These are phyloP conservation scores for Gallinago undulata DNA, from an alignment of 2,113 vertebrate genomes.

Conservation along the genomic window DNA sequence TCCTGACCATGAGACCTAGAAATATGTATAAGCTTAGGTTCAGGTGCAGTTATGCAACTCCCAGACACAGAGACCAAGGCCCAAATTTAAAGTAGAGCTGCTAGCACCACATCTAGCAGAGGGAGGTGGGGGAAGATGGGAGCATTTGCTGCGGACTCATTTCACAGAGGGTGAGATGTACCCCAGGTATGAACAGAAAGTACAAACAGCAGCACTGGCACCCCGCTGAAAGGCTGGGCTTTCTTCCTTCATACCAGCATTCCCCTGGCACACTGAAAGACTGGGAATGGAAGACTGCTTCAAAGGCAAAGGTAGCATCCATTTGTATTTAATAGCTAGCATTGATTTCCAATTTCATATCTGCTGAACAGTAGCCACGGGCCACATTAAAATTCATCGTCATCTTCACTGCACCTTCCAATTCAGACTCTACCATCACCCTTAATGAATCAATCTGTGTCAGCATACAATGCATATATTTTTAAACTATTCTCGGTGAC, in stretches of 20 bases:
- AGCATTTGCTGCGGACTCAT: not conserved
- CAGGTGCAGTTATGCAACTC: not conserved
- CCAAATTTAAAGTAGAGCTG: not conserved
- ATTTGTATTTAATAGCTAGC: constrained; percentile 50
- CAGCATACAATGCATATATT: not conserved
- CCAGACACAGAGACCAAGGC: not conserved
- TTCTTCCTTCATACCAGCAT: not conserved
- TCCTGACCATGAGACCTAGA: not conserved
- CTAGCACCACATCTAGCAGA: not conserved
- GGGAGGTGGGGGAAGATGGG: rapidly evolving
- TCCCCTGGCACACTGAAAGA: not conserved
- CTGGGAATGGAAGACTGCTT: not conserved
- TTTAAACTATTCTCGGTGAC: not conserved
- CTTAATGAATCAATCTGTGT: constrained; percentile 31
- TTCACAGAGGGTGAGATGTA: not conserved
- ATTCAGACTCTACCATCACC: not conserved
- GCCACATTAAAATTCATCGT: constrained; percentile 63
- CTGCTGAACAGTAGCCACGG: constrained; percentile 40
- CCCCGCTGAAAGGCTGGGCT: not conserved
- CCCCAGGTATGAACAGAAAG: not conserved
- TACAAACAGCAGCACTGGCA: not conserved
- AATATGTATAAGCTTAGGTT: not conserved
- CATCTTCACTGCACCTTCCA: constrained; percentile 7
- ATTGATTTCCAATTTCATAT: constrained; percentile 67
- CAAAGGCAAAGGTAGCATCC: not conserved